Percentiles rank a stretch among this genome's conserved stretches.
Conservation (phyloP, 2,888 invertebrate genomes). For the Hirtodrosophila duncani region DNA sequence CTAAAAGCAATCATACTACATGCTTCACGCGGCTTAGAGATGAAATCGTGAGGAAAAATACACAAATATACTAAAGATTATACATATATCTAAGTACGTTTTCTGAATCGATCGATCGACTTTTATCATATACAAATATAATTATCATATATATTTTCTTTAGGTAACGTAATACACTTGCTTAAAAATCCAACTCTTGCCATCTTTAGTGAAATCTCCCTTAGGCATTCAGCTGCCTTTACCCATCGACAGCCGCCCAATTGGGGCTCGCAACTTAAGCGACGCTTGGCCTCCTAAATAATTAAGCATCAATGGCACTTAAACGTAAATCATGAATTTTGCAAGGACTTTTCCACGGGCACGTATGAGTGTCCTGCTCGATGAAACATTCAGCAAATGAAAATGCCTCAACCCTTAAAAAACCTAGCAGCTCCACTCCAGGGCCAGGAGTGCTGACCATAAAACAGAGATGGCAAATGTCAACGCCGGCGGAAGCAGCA, state of each 20-base stretch:
- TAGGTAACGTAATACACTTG: too few relatives aligned
- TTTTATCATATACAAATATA: too few relatives aligned
- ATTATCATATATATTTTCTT: too few relatives aligned
- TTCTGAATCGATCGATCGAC: too few relatives aligned
- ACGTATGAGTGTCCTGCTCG: slow-evolving; percentile 14
- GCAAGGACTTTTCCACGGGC: slow-evolving; percentile 33
- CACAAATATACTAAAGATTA: too few relatives aligned
- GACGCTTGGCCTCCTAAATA: slow-evolving; percentile 55
- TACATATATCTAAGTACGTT: too few relatives aligned
- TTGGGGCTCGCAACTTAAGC: slow-evolving; percentile 39
- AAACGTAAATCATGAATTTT: slow-evolving; percentile 72
- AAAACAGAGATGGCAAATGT: slow-evolving; percentile 40
- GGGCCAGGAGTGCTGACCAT: slow-evolving; percentile 16
- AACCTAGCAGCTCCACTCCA: slow-evolving; percentile 14
- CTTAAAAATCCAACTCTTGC: too few relatives aligned
- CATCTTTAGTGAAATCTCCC: too few relatives aligned
- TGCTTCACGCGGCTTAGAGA: not conserved
- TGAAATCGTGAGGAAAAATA: slow-evolving; percentile 21
- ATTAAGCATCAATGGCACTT: slow-evolving; percentile 70
- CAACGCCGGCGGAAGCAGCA: slow-evolving; percentile 69
- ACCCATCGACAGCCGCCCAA: too few relatives aligned
- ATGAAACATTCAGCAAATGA: slow-evolving; percentile 51
- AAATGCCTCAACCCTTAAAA: slow-evolving; percentile 31
- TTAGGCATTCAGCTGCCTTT: too few relatives aligned
- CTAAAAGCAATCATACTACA: slow-evolving; percentile 18